Evolutionary conservation across 2,113 vertebrate species (phyloP).

Genomic region (Mellivora capensis): DNA sequence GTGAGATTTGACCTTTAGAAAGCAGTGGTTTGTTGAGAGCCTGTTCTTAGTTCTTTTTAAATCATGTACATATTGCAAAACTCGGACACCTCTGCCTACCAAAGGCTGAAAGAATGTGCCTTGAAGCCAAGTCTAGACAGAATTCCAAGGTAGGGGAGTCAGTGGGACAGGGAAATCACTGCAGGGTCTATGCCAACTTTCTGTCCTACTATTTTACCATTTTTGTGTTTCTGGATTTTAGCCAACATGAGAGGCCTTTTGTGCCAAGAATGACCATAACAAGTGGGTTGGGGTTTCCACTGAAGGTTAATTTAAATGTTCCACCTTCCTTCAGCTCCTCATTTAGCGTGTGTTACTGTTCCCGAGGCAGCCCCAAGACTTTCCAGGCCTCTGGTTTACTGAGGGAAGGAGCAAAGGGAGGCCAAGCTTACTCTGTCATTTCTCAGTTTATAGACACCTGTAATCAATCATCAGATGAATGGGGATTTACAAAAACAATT

Average conservation of each 20-base stretch:
- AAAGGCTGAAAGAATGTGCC: constrained; percentile 51
- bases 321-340: constrained; percentile 53
- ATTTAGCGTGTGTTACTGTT: neutral
- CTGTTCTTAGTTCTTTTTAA: constrained; percentile 61
- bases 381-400: constrained; percentile 46
- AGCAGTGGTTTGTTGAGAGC: constrained; percentile 58
- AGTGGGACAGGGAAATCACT: neutral
- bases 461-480: constrained; percentile 55
- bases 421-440: neutral
- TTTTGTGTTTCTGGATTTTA: constrained; percentile 57
- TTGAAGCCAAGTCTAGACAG: constrained; percentile 62
- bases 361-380: constrained; percentile 22
- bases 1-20: constrained; percentile 70
- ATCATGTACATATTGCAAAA: constrained; percentile 46
- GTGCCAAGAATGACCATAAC: constrained; percentile 54
- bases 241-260: neutral
- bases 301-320: constrained; percentile 62
- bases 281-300: constrained; percentile 57
- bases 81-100: constrained; percentile 51
- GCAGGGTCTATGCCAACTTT: constrained; percentile 45
- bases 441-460: constrained; percentile 53
- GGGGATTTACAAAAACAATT: constrained; percentile 60
- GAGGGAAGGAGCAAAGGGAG: constrained; percentile 6
- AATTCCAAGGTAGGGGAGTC: constrained; percentile 30
- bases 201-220: constrained; percentile 59